phyloP scores from a whole-genome alignment of 2,797 vertebrate genomes.

The Erpetoichthys calabaricus region DNA sequence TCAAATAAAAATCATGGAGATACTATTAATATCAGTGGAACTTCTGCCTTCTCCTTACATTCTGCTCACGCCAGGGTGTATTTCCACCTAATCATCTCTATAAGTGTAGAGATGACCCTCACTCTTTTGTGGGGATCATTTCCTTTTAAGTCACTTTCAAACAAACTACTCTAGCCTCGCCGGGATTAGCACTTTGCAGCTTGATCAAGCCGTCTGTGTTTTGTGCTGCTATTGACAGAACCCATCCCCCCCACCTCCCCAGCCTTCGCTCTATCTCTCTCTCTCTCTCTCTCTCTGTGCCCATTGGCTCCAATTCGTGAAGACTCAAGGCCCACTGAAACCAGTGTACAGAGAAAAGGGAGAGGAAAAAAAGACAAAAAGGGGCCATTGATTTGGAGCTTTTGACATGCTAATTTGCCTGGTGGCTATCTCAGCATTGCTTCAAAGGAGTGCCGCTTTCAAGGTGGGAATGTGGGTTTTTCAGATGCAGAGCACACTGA shows the following conservation, averaged over 20 bases:
- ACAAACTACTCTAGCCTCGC: constrained; percentile 29
- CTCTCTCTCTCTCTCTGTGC: constrained; percentile 14
- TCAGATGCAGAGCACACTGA: constrained; percentile 28
- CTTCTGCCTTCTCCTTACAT: no score
- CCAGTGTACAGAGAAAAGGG: constrained; percentile 18
- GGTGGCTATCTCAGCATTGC: constrained; percentile 47
- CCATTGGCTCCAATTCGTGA: constrained; percentile 24
- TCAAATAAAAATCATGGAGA: no score
- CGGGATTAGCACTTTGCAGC: constrained; percentile 32
- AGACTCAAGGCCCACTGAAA: constrained; percentile 20
- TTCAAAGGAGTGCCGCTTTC: constrained; percentile 69
- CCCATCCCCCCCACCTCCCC: background rate
- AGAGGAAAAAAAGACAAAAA: constrained; percentile 26
- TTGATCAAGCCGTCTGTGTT: constrained; percentile 27
- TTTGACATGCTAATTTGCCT: constrained; percentile 73
- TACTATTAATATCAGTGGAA: no score
- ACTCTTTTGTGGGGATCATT: constrained; percentile 39
- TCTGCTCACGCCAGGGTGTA: no score
- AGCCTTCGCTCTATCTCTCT: no score
- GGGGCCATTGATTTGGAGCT: constrained; percentile 61
- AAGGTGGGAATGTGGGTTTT: constrained; percentile 46
- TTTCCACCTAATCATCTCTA: constrained; percentile 38
- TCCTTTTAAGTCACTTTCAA: constrained; percentile 33
- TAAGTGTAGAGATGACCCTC: constrained; percentile 43
- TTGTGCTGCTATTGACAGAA: constrained; percentile 6